These are phyloP conservation scores for Anguilla anguilla DNA, from an alignment of 2,797 vertebrate genomes.

Conservation along the genomic window DNA sequence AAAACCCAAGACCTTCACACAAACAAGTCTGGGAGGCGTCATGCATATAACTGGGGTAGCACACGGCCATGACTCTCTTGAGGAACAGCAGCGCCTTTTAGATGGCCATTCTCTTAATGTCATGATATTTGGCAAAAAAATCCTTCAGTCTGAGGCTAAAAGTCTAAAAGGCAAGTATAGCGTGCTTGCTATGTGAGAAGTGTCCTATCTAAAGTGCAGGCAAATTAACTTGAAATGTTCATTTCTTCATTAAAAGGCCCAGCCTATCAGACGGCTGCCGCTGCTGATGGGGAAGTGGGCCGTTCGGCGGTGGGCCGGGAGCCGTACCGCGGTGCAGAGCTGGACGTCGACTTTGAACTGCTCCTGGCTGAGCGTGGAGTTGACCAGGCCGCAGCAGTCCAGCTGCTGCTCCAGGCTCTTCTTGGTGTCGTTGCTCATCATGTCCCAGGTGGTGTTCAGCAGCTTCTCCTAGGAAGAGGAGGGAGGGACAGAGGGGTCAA, in stretches of 20 bases:
- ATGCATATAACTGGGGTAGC: background rate
- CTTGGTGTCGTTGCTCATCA: conserved; percentile 72
- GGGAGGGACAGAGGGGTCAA: conserved; percentile 17
- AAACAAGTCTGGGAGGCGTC: background rate
- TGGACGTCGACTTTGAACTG: conserved; percentile 60
- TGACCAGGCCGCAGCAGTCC: conserved; percentile 87
- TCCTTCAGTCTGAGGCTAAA: background rate
- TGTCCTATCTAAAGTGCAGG: background rate
- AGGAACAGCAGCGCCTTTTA: background rate
- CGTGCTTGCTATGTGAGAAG: background rate
- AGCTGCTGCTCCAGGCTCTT: conserved; percentile 76
- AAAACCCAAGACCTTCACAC: background rate
- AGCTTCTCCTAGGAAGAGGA: conserved; percentile 70
- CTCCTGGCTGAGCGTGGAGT: conserved; percentile 49
- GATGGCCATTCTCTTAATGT: background rate
- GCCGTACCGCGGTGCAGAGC: conserved; percentile 75
- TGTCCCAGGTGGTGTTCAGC: conserved; percentile 78
- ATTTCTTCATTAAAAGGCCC: background rate
- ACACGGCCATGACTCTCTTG: background rate
- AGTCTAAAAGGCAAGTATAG: background rate
- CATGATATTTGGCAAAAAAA: background rate
- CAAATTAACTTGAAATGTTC: background rate
- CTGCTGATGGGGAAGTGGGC: no score
- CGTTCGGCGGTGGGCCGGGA: background rate
- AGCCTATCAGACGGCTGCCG: background rate